Base-by-base conservation (phyloP, 2,888 invertebrate genomes). In the Cantharis nigra region DNA sequence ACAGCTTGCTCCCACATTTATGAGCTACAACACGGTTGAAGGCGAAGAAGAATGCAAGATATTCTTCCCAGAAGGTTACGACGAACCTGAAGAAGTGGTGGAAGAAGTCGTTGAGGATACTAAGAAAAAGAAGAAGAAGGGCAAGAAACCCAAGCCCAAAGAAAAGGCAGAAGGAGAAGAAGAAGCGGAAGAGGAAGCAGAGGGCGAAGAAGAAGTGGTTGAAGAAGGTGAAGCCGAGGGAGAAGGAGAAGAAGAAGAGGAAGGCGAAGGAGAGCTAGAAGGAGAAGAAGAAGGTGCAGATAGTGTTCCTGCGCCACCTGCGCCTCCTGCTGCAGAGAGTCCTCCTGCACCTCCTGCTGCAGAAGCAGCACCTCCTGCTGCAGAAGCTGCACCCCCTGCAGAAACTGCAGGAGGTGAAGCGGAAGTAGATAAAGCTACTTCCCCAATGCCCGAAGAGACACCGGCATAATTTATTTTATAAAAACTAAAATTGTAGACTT, bases 1-100 rank as follows among this genome's bases (percentile, higher is more conserved):
- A 4, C 89, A 91, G 18, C 90, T 93, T 67, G 92, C 93, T 0
- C 94, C 95, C 0, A 90, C 92, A 18, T 94, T 93, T 85, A 91
- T 93, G 23, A 94, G 94, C 84, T 90, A 90, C 9, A 93, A 94
- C 84, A 89, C 91, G 0, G 92, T 92, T 3, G 88, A 90, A 33
- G 95, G 95, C 0, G 90, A 89, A 28, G 88, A 89, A 70, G 94
- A 95, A 83, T 92, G 93, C 74, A 87, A 89, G 3, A 86, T 90
- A 75, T 94, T 94, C 90, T 95, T 96, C 87, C 94, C 94, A 0
- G 89, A 90, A 2, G 92, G 91, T 1, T 93, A 92, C 85, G 91
- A 91, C 80, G 90, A 88, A 67, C 90, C 90, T 0, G 91, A 91
- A 70, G 89, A 88, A 65, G 86, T 87, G 62, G 84, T 86, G 49